Evolutionary conservation across 1,140 invertebrate species (phyloP).

Genomic region (Saccostrea cuccullata): DNA sequence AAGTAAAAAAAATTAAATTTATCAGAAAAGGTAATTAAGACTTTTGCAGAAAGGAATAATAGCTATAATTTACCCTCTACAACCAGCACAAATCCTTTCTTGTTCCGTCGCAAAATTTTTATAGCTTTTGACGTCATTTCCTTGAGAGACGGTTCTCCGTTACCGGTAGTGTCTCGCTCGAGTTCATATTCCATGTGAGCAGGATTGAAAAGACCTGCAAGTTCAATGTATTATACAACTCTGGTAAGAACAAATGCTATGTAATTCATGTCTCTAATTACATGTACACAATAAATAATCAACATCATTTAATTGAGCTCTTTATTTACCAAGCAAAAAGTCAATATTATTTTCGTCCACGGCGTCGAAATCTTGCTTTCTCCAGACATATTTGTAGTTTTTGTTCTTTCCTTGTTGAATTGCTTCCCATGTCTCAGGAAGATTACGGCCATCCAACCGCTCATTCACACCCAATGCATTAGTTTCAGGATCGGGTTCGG

Average conservation of each 20-base stretch:
- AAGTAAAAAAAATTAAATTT: too few relatives aligned
- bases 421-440: neutral
- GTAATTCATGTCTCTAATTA: too few relatives aligned
- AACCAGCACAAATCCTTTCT: slow-evolving; percentile 91
- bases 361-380: slow-evolving; percentile 69
- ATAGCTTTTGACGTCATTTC: slow-evolving; percentile 94
- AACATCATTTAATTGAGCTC: too few relatives aligned
- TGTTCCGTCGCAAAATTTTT: slow-evolving; percentile 87
- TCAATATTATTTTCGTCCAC: slow-evolving; percentile 82
- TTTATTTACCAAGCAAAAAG: slow-evolving; percentile 71
- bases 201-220: slow-evolving; percentile 80
- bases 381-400: slow-evolving; percentile 79
- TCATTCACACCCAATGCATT: slow-evolving; percentile 82
- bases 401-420: slow-evolving; percentile 49
- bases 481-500: slow-evolving; percentile 66
- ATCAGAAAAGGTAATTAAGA: too few relatives aligned
- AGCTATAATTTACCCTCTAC: slow-evolving; percentile 86
- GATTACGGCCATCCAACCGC: slow-evolving; percentile 85
- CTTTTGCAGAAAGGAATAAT: too few relatives aligned
- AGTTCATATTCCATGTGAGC: slow-evolving; percentile 66
- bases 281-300: too few relatives aligned
- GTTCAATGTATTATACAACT: neutral
- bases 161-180: slow-evolving; percentile 82
- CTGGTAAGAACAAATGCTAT: too few relatives aligned
- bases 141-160: slow-evolving; percentile 82